A percentile compares a stretch with the other conserved stretches of the same genome.
These are phyloP conservation scores for Thaumatotibia leucotreta DNA, from an alignment of 1,140 invertebrate species.

Conservation along the genomic window DNA sequence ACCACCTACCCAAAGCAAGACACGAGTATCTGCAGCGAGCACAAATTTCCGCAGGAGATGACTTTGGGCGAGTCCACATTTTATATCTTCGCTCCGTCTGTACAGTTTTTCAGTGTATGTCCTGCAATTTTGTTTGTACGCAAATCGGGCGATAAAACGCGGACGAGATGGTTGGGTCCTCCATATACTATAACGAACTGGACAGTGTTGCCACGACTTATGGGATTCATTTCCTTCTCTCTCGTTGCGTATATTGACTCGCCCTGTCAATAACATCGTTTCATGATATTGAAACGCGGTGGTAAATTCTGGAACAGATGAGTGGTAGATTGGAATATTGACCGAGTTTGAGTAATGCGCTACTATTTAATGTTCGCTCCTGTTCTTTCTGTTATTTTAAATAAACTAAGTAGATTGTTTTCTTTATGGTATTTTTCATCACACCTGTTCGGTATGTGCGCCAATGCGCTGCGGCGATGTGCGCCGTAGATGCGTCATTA, in stretches of 20 bases:
- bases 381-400: too few relatives aligned
- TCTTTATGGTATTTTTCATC: too few relatives aligned
- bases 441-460: too few relatives aligned
- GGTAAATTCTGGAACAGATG: neutral
- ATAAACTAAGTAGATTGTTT: too few relatives aligned
- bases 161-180: constrained; percentile 37
- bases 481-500: too few relatives aligned
- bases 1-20: neutral
- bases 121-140: constrained; percentile 55
- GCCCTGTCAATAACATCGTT: neutral
- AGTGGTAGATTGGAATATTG: too few relatives aligned
- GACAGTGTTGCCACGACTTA: constrained; percentile 38
- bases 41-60: constrained; percentile 44
- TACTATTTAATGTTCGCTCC: too few relatives aligned
- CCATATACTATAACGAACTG: constrained; percentile 34
- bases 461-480: too few relatives aligned
- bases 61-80: constrained; percentile 40
- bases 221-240: constrained; percentile 55
- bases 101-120: constrained; percentile 30
- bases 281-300: neutral
- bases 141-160: constrained; percentile 59
- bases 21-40: neutral
- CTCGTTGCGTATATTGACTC: constrained; percentile 1
- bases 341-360: too few relatives aligned
- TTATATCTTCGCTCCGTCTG: constrained; percentile 40